Evolutionary conservation across 2,797 vertebrate species (phyloP).

Genomic region (Phataginus tricuspis): DNA sequence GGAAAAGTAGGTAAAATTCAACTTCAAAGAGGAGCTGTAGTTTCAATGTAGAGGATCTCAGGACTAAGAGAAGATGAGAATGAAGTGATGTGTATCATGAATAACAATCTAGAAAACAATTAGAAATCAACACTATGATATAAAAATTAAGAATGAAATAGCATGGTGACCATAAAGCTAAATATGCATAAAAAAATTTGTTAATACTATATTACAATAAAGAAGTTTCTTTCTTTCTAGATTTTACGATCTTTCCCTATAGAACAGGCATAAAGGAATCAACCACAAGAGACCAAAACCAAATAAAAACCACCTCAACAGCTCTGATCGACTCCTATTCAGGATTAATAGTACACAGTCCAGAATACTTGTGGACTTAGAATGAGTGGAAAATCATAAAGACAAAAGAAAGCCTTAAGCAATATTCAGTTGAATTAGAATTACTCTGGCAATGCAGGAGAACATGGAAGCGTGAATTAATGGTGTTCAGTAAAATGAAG

Average conservation of each 20-base stretch:
- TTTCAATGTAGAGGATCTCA: not conserved
- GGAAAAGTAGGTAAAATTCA: not conserved
- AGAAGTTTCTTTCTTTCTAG: not conserved
- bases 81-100: not conserved
- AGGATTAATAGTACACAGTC: not conserved
- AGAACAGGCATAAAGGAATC: not conserved
- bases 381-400: conserved; percentile 30
- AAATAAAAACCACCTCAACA: not conserved
- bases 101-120: conserved; percentile 6
- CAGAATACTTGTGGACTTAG: not conserved
- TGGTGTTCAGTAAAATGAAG: not conserved
- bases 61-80: not conserved
- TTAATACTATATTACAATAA: not conserved
- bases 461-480: conserved; percentile 3
- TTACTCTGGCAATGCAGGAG: not conserved
- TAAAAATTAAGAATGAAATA: conserved; percentile 51
- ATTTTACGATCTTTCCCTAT: not conserved
- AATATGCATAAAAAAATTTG: not conserved
- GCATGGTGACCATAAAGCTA: not conserved
- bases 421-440: conserved; percentile 7
- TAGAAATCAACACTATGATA: not conserved
- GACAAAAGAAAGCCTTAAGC: not conserved
- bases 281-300: not conserved
- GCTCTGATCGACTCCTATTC: not conserved
- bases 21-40: not conserved